Evolutionary conservation across 2,113 vertebrate genomes (phyloP).

Genomic region (Campylorhamphus procurvoides): DNA sequence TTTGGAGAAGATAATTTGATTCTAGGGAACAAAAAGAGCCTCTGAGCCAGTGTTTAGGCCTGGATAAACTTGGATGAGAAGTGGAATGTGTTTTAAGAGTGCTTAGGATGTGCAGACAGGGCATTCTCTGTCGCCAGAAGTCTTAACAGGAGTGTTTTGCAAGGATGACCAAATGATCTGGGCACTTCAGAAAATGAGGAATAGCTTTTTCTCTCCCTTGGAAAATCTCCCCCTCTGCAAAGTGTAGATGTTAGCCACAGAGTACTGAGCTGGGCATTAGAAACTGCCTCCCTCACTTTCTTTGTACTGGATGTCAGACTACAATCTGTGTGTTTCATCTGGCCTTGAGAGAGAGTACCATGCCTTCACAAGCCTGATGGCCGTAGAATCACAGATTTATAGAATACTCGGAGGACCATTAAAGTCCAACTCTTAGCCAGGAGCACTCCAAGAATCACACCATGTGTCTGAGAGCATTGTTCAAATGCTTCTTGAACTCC

Average conservation of each 20-base stretch:
- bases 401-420: background rate
- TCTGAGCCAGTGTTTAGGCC: rapidly evolving
- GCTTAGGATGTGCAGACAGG: background rate
- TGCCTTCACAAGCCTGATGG: background rate
- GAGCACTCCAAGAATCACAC: background rate
- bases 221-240: background rate
- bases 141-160: background rate
- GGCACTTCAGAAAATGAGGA: background rate
- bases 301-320: background rate
- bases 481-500: background rate
- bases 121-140: background rate
- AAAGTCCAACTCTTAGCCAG: background rate
- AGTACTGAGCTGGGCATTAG: background rate
- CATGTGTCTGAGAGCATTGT: background rate
- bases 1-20: background rate
- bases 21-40: background rate
- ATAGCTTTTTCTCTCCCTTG: background rate
- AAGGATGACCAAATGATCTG: background rate
- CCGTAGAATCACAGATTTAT: background rate
- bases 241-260: background rate
- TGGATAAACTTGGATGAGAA: background rate
- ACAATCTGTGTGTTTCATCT: background rate
- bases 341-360: background rate
- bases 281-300: background rate
- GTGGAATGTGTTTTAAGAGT: background rate